Base-by-base conservation (phyloP, 2,113 vertebrate genomes). In the Oncorhynchus masou region DNA sequence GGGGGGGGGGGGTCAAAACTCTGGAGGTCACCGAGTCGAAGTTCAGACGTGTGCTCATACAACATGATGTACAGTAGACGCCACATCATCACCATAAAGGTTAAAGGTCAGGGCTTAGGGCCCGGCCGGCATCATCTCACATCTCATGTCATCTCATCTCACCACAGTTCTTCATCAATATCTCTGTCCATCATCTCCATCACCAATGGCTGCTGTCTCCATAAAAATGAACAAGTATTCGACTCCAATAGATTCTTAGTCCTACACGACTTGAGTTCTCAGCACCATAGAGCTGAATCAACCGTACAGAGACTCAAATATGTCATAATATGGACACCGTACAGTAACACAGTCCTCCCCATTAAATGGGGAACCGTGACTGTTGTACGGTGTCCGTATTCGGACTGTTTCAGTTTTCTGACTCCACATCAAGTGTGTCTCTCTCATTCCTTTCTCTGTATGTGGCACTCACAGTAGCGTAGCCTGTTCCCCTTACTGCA, bases 161-260 rank as follows among this genome's bases (percentile, higher is more conserved):
- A 77, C 16, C 34, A 5, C 57, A 87, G 83, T 88, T 87, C 84
- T 86, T 85, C 64, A 85, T 80, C 75, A 75, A 85, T 78, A 74
- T 86, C 82, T 86, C 86, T 74, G 81, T 83, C 76, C n/a, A 68
- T 73, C 81, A 2, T 24, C 65, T 67, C 65, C 59, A 62, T 24
- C 59, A 19, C 51, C 51, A 54, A 54, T 19, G 16, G 51, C 51
- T 54, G 51, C 51, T 54, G 3, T 19, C 16, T 16, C 16, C 51
- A 54, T 54, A 54, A 19, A 54, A 11, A 54, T 5, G 3, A 19
- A 54, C 49, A 15, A 19, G 51, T 16, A 54, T 19, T 19, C 51
- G 51, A 54, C 51, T 54, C 51, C 13, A 54, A 54, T 5, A 3
- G 16, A 54, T 54, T 54, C 51, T 54, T 54, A 54, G 29, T 67